Percentiles rank a stretch among this genome's conserved stretches.
phyloP scores from a whole-genome alignment of 2,113 vertebrate genomes.

The Clarias magur region DNA sequence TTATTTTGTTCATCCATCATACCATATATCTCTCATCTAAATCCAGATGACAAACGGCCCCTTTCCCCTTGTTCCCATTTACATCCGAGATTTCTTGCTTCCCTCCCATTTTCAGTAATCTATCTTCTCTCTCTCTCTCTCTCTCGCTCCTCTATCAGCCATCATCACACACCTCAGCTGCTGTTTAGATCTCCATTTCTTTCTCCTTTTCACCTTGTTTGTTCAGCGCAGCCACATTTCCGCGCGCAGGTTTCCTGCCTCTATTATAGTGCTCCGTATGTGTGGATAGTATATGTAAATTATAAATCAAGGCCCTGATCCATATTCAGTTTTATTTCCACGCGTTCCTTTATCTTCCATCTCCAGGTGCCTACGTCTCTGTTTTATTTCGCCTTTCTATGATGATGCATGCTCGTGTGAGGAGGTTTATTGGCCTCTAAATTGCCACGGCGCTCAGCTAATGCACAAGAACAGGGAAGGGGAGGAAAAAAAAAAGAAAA shows the following conservation, averaged over 20 bases:
- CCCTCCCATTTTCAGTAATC: conserved; percentile 3
- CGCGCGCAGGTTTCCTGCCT: neutral
- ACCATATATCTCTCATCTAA: conserved; percentile 29
- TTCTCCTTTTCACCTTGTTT: neutral
- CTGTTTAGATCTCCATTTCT: conserved; percentile 1
- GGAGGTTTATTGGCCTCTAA: conserved; percentile 27
- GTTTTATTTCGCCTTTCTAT: neutral
- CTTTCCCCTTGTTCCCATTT: conserved; percentile 33
- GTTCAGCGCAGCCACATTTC: neutral
- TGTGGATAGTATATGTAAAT: neutral
- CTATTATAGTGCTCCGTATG: neutral
- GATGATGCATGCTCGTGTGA: conserved; percentile 27
- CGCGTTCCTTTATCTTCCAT: neutral
- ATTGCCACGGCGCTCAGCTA: conserved; percentile 3
- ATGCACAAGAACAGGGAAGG: neutral
- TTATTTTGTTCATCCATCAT: conserved; percentile 24
- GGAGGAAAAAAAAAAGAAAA: neutral
- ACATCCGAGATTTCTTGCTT: conserved; percentile 16
- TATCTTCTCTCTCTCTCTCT: conserved; percentile 19
- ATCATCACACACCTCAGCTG: conserved; percentile 9
- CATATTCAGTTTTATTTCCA: neutral
- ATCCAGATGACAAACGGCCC: conserved; percentile 23
- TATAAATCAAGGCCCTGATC: neutral
- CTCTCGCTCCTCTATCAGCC: conserved; percentile 1
- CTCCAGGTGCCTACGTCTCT: neutral